Evolutionary conservation across 2,888 invertebrate species (phyloP).

Genomic region (Serripes groenlandicus): DNA sequence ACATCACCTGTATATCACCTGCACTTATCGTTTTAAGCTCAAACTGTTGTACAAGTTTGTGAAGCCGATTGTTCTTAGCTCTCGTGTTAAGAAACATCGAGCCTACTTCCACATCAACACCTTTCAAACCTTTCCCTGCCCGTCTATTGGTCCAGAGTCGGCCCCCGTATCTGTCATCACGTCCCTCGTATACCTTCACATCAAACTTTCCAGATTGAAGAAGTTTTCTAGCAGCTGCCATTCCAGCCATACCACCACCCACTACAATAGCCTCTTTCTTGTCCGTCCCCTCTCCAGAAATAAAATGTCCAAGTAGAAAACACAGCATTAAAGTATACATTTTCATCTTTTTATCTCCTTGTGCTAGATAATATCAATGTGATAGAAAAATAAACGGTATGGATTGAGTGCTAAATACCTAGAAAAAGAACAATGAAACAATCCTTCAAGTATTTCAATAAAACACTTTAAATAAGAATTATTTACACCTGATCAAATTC

Average conservation of each 20-base stretch:
- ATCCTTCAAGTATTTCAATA: too few species aligned
- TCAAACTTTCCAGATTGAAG: slow-evolving; percentile 62
- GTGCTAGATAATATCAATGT: background rate
- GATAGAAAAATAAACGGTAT: too few species aligned
- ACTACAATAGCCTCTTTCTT: slow-evolving; percentile 75
- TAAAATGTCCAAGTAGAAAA: background rate
- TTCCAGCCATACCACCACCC: slow-evolving; percentile 80
- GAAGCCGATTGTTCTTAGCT: slow-evolving; percentile 70
- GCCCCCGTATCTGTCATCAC: slow-evolving; percentile 78
- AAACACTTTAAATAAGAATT: too few species aligned
- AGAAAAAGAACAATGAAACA: too few species aligned
- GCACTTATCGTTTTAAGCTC: slow-evolving; percentile 69
- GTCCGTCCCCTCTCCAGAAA: background rate
- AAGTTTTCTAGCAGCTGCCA: slow-evolving; percentile 78
- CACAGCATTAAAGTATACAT: background rate
- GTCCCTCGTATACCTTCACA: slow-evolving; percentile 78
- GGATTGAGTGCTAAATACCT: too few species aligned
- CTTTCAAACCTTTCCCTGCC: slow-evolving; percentile 63
- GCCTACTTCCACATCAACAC: slow-evolving; percentile 78
- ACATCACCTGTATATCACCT: slow-evolving; percentile 66
- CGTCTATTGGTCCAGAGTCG: slow-evolving; percentile 76
- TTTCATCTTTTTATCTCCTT: background rate
- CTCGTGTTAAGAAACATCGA: slow-evolving; percentile 68
- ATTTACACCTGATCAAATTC: too few species aligned
- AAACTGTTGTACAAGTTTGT: slow-evolving; percentile 69